These are phyloP conservation scores for Lissocephala sabroskyi DNA, from an alignment of 2,888 invertebrate genomes.

Conservation along the genomic window DNA sequence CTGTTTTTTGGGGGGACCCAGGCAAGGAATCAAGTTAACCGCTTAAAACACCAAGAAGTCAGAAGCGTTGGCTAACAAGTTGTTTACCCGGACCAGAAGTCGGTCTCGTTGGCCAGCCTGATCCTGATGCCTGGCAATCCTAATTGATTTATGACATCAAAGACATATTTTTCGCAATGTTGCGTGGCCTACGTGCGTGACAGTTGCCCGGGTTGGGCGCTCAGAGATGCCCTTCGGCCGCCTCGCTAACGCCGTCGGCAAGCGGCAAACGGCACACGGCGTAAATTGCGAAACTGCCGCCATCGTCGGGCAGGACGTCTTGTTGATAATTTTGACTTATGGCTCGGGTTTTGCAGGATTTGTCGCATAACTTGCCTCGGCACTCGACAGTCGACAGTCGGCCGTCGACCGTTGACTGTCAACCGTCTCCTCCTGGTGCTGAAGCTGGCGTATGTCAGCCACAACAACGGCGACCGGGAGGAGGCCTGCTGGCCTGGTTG, in stretches of 20 bases:
- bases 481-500: not conserved
- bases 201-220: slow-evolving; percentile 40
- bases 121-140: slow-evolving; percentile 34
- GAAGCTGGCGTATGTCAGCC: slow-evolving; percentile 23
- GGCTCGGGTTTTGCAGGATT: slow-evolving; percentile 54
- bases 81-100: not conserved
- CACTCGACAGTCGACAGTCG: not conserved
- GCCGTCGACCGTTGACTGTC: too few species aligned
- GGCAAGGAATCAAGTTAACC: not conserved
- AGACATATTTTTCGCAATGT: slow-evolving; percentile 71
- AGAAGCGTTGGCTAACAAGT: not conserved
- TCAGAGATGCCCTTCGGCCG: not conserved
- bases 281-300: not conserved
- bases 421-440: not conserved
- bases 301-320: slow-evolving; percentile 35
- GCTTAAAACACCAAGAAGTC: slow-evolving; percentile 12
- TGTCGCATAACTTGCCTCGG: slow-evolving; percentile 46
- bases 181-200: slow-evolving; percentile 70
- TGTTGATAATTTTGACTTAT: slow-evolving; percentile 72
- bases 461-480: slow-evolving; percentile 3
- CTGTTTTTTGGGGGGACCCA: not conserved
- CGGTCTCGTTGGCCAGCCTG: slow-evolving; percentile 12
- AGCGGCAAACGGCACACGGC: slow-evolving; percentile 6
- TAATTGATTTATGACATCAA: slow-evolving; percentile 72
- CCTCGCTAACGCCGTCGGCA: too few species aligned